Evolutionary conservation across 2,888 invertebrate species (phyloP).

Genomic region (Morinoia aosen): DNA sequence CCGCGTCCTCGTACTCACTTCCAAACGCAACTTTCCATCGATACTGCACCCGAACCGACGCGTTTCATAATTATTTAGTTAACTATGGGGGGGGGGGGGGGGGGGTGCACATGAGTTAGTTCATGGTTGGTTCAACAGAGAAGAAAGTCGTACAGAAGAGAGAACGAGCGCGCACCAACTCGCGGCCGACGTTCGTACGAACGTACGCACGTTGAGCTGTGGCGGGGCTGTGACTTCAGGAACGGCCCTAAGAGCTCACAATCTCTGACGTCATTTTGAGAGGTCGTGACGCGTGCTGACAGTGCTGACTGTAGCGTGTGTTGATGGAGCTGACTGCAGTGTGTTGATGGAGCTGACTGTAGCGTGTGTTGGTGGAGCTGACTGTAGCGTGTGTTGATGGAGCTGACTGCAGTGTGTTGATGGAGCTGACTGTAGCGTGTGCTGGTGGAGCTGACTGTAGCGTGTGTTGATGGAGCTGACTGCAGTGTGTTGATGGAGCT

Average conservation of each 20-base stretch:
- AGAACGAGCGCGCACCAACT: not conserved
- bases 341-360: not conserved
- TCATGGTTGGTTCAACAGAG: constrained; percentile 18
- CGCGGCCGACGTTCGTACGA: not conserved
- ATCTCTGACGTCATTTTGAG: constrained; percentile 20
- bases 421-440: not conserved
- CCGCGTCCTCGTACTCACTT: not conserved
- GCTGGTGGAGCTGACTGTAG: not conserved
- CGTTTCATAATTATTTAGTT: not conserved
- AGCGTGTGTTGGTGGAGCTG: not conserved
- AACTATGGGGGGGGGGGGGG: no score
- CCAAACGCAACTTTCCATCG: not conserved
- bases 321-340: not conserved
- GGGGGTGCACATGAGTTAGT: not conserved
- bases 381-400: not conserved
- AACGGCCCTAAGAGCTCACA: not conserved
- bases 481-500: not conserved
- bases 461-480: not conserved
- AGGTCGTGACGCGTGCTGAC: constrained; percentile 14
- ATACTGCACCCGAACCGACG: not conserved
- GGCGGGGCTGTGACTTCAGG: not conserved
- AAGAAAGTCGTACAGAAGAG: constrained; percentile 12
- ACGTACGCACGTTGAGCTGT: not conserved
- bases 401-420: not conserved
- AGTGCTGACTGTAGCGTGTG: not conserved